These are phyloP conservation scores for Epinephelus moara DNA, from an alignment of 2,113 vertebrate genomes.

Conservation along the genomic window DNA sequence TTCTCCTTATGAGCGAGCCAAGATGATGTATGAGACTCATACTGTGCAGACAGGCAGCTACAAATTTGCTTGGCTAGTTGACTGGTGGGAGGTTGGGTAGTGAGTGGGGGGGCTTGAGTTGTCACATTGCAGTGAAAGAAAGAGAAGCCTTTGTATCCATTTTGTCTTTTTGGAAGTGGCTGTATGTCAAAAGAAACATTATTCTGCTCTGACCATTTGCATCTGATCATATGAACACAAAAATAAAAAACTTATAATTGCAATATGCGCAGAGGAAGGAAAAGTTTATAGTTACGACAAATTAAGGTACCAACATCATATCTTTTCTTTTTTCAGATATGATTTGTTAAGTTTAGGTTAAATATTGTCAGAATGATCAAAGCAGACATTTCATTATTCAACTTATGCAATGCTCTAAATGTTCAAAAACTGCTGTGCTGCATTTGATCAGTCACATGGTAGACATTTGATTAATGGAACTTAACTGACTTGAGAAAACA, in stretches of 20 bases:
- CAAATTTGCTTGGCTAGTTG: slow-evolving; percentile 84
- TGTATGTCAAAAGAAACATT: slow-evolving; percentile 67
- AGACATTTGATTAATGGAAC: slow-evolving; percentile 76
- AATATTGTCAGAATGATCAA: neutral
- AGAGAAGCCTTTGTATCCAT: slow-evolving; percentile 61
- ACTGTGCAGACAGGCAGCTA: slow-evolving; percentile 83
- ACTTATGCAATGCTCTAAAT: neutral
- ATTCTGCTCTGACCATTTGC: slow-evolving; percentile 70
- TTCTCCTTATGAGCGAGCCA: slow-evolving; percentile 63
- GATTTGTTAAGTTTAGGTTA: neutral
- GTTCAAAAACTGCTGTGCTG: neutral
- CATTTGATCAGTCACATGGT: slow-evolving; percentile 51
- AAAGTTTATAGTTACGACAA: slow-evolving; percentile 55
- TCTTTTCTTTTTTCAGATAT: neutral
- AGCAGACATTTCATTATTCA: neutral
- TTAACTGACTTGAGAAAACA: slow-evolving; percentile 69
- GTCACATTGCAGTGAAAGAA: slow-evolving; percentile 60
- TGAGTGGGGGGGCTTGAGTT: slow-evolving; percentile 35
- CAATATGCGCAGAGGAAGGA: slow-evolving; percentile 18
- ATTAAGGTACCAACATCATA: slow-evolving; percentile 47
- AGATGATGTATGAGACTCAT: slow-evolving; percentile 84
- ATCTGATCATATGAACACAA: slow-evolving; percentile 60
- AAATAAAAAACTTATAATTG: slow-evolving; percentile 9
- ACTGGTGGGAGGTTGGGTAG: slow-evolving; percentile 70
- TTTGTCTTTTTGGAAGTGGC: slow-evolving; percentile 57